Evolutionary conservation across 1,140 invertebrate species (phyloP), one percentile per base, ranked within the genome.

Genomic region (Polypedilum vanderplanki): DNA sequence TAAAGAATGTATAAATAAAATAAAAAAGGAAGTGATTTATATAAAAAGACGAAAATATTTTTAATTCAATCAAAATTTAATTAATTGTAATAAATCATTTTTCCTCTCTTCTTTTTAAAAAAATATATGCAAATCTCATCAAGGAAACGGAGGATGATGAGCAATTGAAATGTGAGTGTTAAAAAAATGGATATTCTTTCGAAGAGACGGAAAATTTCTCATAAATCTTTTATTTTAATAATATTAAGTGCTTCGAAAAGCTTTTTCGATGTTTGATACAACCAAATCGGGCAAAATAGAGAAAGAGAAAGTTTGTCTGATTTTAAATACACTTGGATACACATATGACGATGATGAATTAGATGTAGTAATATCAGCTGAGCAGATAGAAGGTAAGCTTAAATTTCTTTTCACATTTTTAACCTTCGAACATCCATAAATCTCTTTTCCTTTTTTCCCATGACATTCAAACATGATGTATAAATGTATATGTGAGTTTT

Each of bases 211-310:
- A 17, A n/a, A 73, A 24, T 40, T 76, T 12, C 8, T 57, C 10
- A 57, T 15, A 17, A 15, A n/a, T n/a, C 8, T 57, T 57, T 17
- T 57, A 3, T 57, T 67, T 77, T 74, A 70, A 75, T 75, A 20
- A 65, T 46, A 80, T 79, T 3, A 82, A 90, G 89, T 90, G 86
- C 85, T 90, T 40, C 85, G 86, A 76, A 85, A 89, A 76, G 90
- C 90, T 7, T 92, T 92, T 83, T 87, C 88, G 78, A 91, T 91
- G 90, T 92, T 92, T 83, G 90, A 92, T 80, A 90, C 90, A 8
- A 85, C 85, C 76, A 90, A 90, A 77, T 85, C 88, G 65, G 90
- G 90, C 3, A 86, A 84, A 75, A 91, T 92, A 33, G 89, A 90
- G 76, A 90, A 89, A 77, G 90, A 90, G 77, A 91, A 91, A 81